Percentiles rank a stretch among this genome's conserved stretches.
Conservation (phyloP, 2,113 vertebrate species). For the Sarotherodon lohbergeri region DNA sequence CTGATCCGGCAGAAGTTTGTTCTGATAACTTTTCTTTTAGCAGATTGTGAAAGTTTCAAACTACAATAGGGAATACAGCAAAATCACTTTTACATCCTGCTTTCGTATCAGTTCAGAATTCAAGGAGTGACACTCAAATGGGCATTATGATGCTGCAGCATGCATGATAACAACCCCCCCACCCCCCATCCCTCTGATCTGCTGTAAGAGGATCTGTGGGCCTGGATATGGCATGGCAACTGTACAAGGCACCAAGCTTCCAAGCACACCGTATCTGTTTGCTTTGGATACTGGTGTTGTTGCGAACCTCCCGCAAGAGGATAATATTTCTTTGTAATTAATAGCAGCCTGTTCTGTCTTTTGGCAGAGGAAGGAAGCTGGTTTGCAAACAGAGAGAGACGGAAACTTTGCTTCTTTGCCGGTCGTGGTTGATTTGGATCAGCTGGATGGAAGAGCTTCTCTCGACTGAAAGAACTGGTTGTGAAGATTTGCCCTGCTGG, state of each 20-base stretch:
- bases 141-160: conserved; percentile 30
- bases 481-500: background rate
- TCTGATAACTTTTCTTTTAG: background rate
- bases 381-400: conserved; percentile 23
- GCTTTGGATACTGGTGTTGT: conserved; percentile 60
- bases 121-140: background rate
- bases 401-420: conserved; percentile 42
- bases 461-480: background rate
- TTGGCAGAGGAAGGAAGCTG: conserved; percentile 24
- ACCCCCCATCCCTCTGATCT: conserved; percentile 42
- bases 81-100: background rate
- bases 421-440: conserved; percentile 18
- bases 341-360: conserved; percentile 47
- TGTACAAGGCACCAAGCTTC: conserved; percentile 55
- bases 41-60: background rate
- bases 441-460: conserved; percentile 12
- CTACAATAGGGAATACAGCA: background rate
- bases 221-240: conserved; percentile 56
- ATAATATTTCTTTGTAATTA: conserved; percentile 64
- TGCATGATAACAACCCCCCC: conserved; percentile 28
- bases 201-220: conserved; percentile 58
- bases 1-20: background rate
- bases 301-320: conserved; percentile 43
- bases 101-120: background rate
- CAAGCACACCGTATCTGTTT: conserved; percentile 58